Evolutionary conservation across 2,888 invertebrate genomes (phyloP), one percentile per base, ranked within the genome.

Genomic region (Catocala sponsa): DNA sequence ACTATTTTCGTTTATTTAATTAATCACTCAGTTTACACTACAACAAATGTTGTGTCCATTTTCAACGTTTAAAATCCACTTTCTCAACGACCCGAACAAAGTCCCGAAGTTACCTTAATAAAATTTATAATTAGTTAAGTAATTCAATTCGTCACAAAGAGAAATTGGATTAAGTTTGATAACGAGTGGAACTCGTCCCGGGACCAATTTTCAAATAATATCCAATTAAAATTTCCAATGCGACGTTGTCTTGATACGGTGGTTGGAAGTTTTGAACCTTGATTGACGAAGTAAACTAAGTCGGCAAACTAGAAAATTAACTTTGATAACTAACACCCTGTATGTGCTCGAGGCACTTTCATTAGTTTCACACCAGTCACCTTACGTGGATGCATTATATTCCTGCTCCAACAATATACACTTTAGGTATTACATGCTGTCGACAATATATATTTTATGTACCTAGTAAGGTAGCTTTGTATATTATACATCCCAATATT

Each of bases 281-380:
- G 86, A 90, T 87, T 88, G 90, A 85, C 86, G 82, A 85, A 85
- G 84, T 85, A 85, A 88, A 88, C 86, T 83, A 82, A 85, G 77
- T 85, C 80, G 67, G 76, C 76, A 84, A 87, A 89, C 85, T 89
- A 82, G 89, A 86, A 90, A 89, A 90, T 91, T 89, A 88, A 89
- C 86, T 91, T 91, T 85, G 83, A 82, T 84, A 87, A 88, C 85
- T 86, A 85, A 85, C 85, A 82, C 83, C 81, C 59, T 74, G 73
- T 79, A 72, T 72, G 64, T 70, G 80, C 78, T 71, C 33, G 66
- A 63, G 76, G 78, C 78, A 78, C 76, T 80, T 81, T 81, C 81
- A 80, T 85, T 83, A 83, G 80, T 77, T 84, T 79, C 76, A 64
- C 78, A 79, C 78, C 67, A 74, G 58, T 59, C 70, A 63, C 57